Evolutionary conservation across 2,797 vertebrate genomes (phyloP), one percentile per base, ranked within the genome.

Genomic region (Columba guinea): DNA sequence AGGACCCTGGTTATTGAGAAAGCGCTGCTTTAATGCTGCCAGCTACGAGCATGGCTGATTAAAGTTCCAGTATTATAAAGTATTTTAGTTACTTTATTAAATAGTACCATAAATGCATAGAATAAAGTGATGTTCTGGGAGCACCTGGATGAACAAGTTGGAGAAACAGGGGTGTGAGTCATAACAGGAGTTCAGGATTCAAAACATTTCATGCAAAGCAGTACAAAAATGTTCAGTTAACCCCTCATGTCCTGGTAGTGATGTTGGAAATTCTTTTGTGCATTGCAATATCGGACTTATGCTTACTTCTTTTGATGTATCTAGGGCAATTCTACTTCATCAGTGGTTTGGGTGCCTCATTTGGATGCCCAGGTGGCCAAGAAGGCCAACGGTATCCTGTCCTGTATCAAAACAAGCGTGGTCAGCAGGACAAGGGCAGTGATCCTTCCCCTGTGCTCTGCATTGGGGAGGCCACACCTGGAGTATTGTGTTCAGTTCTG

Each of bases 121-220:
- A 76, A 53, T 56, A 53, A 87, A 94, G 76, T 52, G 0, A 94
- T 89, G 64, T 89, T 87, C 88, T 79, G 71, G 64, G 63, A 94
- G 30, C 1, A 27, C 64, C 32, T 75, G 46, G 44, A 23, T 89
- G 84, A 93, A 65, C 78, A 80, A 94, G 84, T 55, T 74, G 62
- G 90, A 92, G 77, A 87, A 94, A 84, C 3, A 70, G 37, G 22
- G 32, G 5, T 44, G 28, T 96, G 93, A 96, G 67, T 94, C 90
- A 88, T 83, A 87, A 70, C 4, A 24, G 74, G 56, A 91, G 91
- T 49, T 91, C 64, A 74, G 53, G 81, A 93, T 63, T 75, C 56
- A 90, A 90, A 92, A 87, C 49, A 58, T 67, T 73, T 74, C 5
- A 30, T 28, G 77, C 56, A 77, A 86, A 95, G 49, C 30, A 37